Evolutionary conservation across 2,888 invertebrate species (phyloP).

Genomic region (Drosophila flavopinicola): DNA sequence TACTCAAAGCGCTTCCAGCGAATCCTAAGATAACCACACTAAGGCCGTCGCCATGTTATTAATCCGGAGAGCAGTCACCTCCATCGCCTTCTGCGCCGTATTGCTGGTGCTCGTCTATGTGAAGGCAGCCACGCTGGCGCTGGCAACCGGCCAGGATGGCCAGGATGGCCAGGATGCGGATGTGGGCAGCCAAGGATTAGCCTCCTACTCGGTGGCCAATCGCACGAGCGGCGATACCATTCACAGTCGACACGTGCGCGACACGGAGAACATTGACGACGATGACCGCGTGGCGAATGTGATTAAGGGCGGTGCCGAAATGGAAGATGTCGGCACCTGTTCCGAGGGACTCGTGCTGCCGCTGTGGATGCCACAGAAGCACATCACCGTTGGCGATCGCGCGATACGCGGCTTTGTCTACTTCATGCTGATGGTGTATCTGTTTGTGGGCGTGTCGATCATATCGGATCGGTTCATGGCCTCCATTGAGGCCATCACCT

Average conservation of each 20-base stretch:
- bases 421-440: constrained; percentile 94
- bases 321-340: constrained; percentile 85
- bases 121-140: constrained; percentile 70
- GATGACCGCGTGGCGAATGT: background rate
- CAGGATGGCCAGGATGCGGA: too few species aligned
- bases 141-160: constrained; percentile 25
- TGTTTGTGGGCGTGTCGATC: constrained; percentile 99
- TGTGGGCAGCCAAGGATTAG: background rate
- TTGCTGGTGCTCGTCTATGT: constrained; percentile 73
- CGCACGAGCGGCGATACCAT: constrained; percentile 15
- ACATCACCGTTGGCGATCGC: constrained; percentile 90
- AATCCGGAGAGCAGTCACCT: constrained; percentile 44
- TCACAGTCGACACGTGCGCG: constrained; percentile 46
- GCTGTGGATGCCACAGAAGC: constrained; percentile 93
- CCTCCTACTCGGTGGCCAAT: constrained; percentile 16
- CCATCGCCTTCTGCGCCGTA: constrained; percentile 55
- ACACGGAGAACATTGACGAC: constrained; percentile 8
- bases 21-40: background rate
- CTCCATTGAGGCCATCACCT: constrained; percentile 99
- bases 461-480: constrained; percentile 99
- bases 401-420: constrained; percentile 95
- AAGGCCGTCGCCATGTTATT: constrained; percentile 42
- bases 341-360: constrained; percentile 94
- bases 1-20: constrained; percentile 51
- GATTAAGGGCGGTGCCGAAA: background rate